Conservation (phyloP, 2,797 vertebrate genomes). For the Halcyon chelicuti region DNA sequence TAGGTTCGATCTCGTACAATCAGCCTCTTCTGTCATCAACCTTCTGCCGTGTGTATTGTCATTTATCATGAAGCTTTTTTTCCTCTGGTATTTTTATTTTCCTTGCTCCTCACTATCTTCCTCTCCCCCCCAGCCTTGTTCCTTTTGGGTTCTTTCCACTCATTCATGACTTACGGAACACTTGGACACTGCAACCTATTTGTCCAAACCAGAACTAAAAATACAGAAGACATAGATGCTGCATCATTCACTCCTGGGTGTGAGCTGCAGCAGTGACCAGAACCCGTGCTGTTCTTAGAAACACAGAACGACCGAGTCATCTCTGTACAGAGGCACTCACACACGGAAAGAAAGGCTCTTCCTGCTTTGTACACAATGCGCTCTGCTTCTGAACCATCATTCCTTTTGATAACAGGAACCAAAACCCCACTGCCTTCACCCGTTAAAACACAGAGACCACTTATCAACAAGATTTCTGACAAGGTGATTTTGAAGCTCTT, state of each 20-base stretch:
- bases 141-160: background rate
- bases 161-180: background rate
- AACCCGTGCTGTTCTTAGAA: background rate
- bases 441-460: background rate
- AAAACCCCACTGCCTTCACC: background rate
- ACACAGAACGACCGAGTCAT: background rate
- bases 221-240: background rate
- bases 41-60: background rate
- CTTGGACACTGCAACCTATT: background rate
- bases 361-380: background rate
- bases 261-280: background rate
- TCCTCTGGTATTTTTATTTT: background rate
- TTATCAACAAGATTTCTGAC: background rate
- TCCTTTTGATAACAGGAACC: background rate
- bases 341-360: background rate
- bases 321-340: background rate
- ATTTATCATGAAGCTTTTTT: background rate
- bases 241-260: background rate
- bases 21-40: background rate
- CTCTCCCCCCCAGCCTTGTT: fast-evolving
- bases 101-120: background rate
- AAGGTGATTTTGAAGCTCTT: background rate
- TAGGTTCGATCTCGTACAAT: background rate
- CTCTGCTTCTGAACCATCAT: background rate
- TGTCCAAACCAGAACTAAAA: background rate